A percentile compares a stretch with the other conserved stretches of the same genome.
Conservation (phyloP, 1,140 invertebrate genomes). For the Anoplophora glabripennis region DNA sequence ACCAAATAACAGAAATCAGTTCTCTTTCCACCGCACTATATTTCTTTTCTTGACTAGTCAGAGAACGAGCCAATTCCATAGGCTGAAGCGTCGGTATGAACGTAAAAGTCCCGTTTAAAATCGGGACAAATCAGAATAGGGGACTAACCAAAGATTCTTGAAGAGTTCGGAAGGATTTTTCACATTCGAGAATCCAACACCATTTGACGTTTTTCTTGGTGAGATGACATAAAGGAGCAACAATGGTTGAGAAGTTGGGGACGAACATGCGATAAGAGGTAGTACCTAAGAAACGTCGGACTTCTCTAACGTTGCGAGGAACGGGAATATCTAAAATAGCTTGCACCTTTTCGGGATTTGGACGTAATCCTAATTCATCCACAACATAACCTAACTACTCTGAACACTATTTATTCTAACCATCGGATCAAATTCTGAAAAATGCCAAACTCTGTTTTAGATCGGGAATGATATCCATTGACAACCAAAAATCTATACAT, state of each 20-base stretch:
- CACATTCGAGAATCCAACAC: slow-evolving; percentile 7
- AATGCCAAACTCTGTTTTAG: too few relatives aligned
- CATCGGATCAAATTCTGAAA: too few relatives aligned
- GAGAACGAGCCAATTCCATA: slow-evolving; percentile 39
- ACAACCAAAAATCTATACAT: too few relatives aligned
- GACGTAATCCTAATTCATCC: slow-evolving; percentile 33
- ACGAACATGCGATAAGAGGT: slow-evolving; percentile 47
- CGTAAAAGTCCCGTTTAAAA: slow-evolving; percentile 23
- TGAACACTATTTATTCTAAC: too few relatives aligned
- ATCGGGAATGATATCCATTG: too few relatives aligned
- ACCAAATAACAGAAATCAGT: slow-evolving; percentile 47
- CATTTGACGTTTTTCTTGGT: slow-evolving; percentile 25
- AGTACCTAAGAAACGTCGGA: slow-evolving; percentile 51
- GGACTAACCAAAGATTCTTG: slow-evolving; percentile 7
- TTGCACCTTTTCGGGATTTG: slow-evolving; percentile 44
- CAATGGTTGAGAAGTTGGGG: slow-evolving; percentile 39
- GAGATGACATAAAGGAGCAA: slow-evolving; percentile 29
- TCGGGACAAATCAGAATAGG: slow-evolving; percentile 21
- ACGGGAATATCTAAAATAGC: slow-evolving; percentile 33
- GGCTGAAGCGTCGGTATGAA: slow-evolving; percentile 26
- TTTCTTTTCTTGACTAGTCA: slow-evolving; percentile 46
- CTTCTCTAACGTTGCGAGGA: slow-evolving; percentile 23
- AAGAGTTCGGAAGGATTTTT: slow-evolving; percentile 3
- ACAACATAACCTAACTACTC: slow-evolving; percentile 46
- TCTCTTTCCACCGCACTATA: slow-evolving; percentile 50